These are phyloP conservation scores for Oscheius sp. DNA, from an alignment of 2,888 invertebrate species.

Conservation along the genomic window DNA sequence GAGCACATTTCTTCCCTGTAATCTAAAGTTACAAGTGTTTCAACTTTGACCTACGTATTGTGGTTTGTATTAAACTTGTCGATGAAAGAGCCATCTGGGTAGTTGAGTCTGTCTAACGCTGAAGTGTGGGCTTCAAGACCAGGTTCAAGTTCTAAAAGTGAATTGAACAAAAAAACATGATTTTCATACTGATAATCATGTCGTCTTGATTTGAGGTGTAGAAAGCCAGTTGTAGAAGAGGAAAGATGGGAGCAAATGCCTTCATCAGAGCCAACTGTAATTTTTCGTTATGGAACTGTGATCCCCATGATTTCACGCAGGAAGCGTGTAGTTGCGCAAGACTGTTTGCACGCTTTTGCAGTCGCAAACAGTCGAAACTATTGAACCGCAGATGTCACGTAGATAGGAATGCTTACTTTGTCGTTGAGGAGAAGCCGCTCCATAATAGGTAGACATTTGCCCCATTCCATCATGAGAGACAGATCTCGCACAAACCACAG, in stretches of 20 bases:
- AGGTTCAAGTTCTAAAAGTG: slow-evolving; percentile 51
- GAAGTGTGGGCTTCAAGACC: slow-evolving; percentile 45
- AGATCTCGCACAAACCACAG: slow-evolving; percentile 62
- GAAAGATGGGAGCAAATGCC: slow-evolving; percentile 58
- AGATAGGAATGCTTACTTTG: slow-evolving; percentile 45
- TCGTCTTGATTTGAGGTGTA: slow-evolving; percentile 50
- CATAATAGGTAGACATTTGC: slow-evolving; percentile 56
- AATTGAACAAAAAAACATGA: background rate
- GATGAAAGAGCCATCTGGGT: slow-evolving; percentile 63
- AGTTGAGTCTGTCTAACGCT: slow-evolving; percentile 53
- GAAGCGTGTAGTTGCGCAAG: slow-evolving; percentile 17
- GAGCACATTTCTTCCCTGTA: slow-evolving; percentile 58
- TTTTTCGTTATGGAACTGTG: background rate
- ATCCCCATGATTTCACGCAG: background rate
- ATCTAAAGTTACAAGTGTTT: background rate
- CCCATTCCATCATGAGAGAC: slow-evolving; percentile 64
- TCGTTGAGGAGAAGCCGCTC: slow-evolving; percentile 53
- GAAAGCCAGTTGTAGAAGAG: slow-evolving; percentile 59
- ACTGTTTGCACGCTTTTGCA: slow-evolving; percentile 15
- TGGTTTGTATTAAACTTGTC: slow-evolving; percentile 46
- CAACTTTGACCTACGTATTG: slow-evolving; percentile 38
- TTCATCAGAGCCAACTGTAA: slow-evolving; percentile 63
- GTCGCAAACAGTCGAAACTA: slow-evolving; percentile 18
- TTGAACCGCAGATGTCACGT: slow-evolving; percentile 19
- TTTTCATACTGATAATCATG: slow-evolving; percentile 30